These are phyloP conservation scores for Acanthosepion pharaonis DNA, from an alignment of 2,888 invertebrate species.

Conservation along the genomic window DNA sequence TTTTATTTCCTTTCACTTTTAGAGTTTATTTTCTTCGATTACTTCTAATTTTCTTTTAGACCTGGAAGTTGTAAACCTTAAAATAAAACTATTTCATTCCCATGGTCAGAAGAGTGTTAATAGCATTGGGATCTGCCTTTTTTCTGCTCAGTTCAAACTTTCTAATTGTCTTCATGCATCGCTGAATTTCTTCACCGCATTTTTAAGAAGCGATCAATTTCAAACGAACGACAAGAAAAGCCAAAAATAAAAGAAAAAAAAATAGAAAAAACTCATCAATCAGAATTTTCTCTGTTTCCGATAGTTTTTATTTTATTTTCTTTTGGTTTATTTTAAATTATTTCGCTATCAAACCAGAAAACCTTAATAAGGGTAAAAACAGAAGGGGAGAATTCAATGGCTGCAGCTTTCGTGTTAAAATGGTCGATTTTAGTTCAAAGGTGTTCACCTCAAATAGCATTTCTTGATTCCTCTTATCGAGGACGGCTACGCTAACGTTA, in stretches of 20 bases:
- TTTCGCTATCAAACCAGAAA: background rate
- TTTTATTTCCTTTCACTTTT: background rate
- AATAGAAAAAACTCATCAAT: background rate
- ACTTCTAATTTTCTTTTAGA: background rate
- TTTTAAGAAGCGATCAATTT: background rate
- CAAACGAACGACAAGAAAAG: background rate
- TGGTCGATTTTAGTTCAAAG: background rate
- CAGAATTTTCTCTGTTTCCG: background rate
- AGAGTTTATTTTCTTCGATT: background rate
- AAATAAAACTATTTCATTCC: conserved; percentile 16
- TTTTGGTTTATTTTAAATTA: background rate
- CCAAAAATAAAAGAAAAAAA: background rate
- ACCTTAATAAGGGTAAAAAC: background rate
- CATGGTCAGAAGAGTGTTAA: background rate
- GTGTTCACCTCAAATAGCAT: background rate
- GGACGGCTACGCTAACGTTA: background rate
- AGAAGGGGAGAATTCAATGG: background rate
- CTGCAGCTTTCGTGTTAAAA: background rate
- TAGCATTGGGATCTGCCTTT: background rate
- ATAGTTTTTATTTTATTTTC: background rate
- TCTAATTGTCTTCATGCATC: background rate
- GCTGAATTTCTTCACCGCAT: background rate
- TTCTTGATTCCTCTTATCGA: background rate
- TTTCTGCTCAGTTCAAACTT: background rate
- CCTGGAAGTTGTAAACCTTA: background rate